Evolutionary conservation across 2,113 vertebrate species (phyloP).

Genomic region (Leucopternis melanops): DNA sequence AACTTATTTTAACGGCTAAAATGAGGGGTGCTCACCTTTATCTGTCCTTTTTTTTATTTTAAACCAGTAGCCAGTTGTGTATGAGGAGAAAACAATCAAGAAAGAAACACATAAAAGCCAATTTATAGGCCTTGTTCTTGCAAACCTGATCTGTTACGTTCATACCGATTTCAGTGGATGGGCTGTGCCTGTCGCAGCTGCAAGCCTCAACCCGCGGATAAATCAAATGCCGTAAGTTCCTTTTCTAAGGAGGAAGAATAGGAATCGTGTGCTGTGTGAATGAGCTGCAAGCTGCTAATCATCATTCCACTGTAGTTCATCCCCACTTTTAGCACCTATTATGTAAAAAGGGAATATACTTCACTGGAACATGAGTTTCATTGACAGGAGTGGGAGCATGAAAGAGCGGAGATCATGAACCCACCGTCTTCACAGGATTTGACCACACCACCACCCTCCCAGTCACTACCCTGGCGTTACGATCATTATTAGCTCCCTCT

Average conservation of each 20-base stretch:
- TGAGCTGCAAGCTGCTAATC: background rate
- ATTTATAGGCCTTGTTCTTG: background rate
- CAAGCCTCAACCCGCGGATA: background rate
- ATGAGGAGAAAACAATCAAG: background rate
- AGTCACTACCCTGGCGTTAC: background rate
- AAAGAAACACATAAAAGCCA: background rate
- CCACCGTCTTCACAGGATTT: background rate
- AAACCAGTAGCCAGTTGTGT: background rate
- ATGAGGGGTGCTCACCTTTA: background rate
- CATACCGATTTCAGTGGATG: background rate
- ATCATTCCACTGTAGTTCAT: background rate
- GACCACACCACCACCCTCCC: fast-evolving
- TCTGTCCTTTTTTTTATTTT: background rate
- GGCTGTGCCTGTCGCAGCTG: background rate
- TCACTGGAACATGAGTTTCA: background rate
- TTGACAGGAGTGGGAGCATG: background rate
- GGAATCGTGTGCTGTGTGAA: background rate
- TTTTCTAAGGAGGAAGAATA: background rate
- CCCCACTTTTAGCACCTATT: background rate
- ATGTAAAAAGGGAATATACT: background rate
- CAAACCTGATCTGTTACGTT: background rate
- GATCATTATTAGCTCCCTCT: background rate
- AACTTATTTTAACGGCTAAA: background rate
- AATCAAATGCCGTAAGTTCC: background rate
- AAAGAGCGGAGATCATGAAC: background rate